Evolutionary conservation across 92 coral and sea anemone genomes (phyloP), one percentile per base, ranked within the genome.

Genomic region (Epizoanthus ramosus): DNA sequence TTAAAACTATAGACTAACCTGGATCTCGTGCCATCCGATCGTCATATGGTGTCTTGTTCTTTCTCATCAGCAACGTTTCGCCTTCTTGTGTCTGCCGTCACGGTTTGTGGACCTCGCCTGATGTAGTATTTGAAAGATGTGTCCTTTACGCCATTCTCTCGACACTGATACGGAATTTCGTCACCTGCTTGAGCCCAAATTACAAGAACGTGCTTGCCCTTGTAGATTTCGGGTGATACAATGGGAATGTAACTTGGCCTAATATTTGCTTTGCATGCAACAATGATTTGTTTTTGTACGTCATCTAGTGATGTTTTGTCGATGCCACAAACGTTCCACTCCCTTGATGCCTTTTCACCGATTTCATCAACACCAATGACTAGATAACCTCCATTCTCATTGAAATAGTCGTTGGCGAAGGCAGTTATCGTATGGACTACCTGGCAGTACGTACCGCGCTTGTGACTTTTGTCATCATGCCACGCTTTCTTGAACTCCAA

Each of bases 1-100:
- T n/a, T n/a, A n/a, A n/a, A 28, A 28, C 31, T 28, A 28, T 28
- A 28, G 31, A 56, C 50, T 13, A 14, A 74, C 80, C 80, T 74
- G 80, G 80, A 15, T 74, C 35, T 54, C 81, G 79, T 10, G 88
- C 85, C 80, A 88, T 88, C 25, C 88, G 83, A 73, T 84, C 83
- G 19, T 84, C 88, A 75, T 84, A 79, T 9, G 91, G 89, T 52
- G 71, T 71, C 61, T 86, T 86, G 68, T 47, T 54, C 52, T 83
- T 28, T 28, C 63, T 52, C 50, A 72, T 71, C 16, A 80, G 41
- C 58, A 86, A 70, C 50, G 57, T n/a, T 18, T 80, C 76, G 33
- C 47, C 19, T 64, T 86, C 85, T 25, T 63, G 59, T 0, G 68
- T 73, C 6, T 47, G 85, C 89, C 28, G 41, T 24, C 23, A 2